Evolutionary conservation across 2,113 vertebrate species (phyloP), one percentile per base, ranked within the genome.

Genomic region (Nothobranchius kuhntae): DNA sequence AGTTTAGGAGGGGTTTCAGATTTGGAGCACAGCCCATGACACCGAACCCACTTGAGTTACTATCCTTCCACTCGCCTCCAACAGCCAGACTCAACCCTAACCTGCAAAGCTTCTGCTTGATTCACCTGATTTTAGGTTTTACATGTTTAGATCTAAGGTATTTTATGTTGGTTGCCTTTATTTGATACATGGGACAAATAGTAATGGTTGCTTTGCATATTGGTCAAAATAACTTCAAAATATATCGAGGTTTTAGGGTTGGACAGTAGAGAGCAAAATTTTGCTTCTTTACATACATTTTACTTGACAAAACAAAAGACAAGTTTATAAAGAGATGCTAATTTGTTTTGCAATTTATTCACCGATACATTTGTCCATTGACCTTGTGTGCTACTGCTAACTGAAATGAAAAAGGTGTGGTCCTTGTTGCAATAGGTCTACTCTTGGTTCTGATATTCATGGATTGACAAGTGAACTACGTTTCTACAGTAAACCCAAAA

Each of bases 1-100:
- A 83, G 78, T 48, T 80, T 74, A 80, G 79, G 86, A 80, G 82
- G 81, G 68, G 82, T 77, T 69, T 64, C 69, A 9, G 68, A 78
- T 73, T 82, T 82, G 80, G 80, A 71, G 67, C 11, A 44, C 7
- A 64, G 65, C 71, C 68, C 53, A 67, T 82, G 84, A 75, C 84
- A 80, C 38, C 53, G 11, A 73, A 75, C 76, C 77, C 71, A 65
- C 58, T 63, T 71, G 53, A 17, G 77, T 72, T 79, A 68, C 74
- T 71, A 75, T 69, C 70, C 65, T 62, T 58, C 75, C 71, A 71
- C 68, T 67, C 61, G 55, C 30, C 59, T 38, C 78, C 44, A 74
- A 77, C 63, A 71, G 60, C 17, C 58, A 59, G 71, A 73, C 72
- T 73, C 38, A n/a, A 30, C 24, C 21, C 11, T 68, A 75, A 77